phyloP scores from a whole-genome alignment of 2,113 vertebrate genomes.

The Psephotus haematonotus region DNA sequence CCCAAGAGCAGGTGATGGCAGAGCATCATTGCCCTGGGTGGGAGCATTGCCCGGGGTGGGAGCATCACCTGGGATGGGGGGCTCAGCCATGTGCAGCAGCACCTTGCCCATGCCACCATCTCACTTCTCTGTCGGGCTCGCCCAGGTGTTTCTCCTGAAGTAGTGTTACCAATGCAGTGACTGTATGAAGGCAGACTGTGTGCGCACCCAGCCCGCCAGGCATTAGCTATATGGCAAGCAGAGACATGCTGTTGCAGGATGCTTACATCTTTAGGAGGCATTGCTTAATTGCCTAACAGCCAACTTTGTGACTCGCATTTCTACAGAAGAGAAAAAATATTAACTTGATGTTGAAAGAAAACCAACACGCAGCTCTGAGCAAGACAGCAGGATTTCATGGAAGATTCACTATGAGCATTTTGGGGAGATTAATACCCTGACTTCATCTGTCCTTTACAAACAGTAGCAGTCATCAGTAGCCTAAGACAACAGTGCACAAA shows the following conservation, averaged over 20 bases:
- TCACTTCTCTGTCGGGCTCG: accelerated
- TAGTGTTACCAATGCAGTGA: not conserved
- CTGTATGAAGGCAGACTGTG: not conserved
- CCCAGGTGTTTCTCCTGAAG: slow-evolving; percentile 8
- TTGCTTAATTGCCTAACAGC: not conserved
- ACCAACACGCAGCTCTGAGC: not conserved
- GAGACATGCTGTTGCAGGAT: not conserved
- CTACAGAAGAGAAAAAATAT: not conserved
- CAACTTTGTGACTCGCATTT: not conserved
- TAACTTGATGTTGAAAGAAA: accelerated
- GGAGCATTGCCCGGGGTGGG: too few relatives aligned
- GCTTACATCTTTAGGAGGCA: not conserved
- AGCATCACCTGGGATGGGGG: not conserved
- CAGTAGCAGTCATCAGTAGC: not conserved
- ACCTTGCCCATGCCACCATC: not conserved
- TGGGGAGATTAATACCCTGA: not conserved
- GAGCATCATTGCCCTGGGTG: not conserved
- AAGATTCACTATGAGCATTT: not conserved
- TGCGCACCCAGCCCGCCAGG: not conserved
- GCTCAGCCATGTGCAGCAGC: not conserved
- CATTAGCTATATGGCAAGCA: not conserved
- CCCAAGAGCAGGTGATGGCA: not conserved
- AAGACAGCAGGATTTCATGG: not conserved
- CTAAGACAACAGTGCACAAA: not conserved
- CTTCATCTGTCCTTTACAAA: not conserved